Evolutionary conservation across 1,140 invertebrate species (phyloP).

Genomic region (Lepidurus arcticus): DNA sequence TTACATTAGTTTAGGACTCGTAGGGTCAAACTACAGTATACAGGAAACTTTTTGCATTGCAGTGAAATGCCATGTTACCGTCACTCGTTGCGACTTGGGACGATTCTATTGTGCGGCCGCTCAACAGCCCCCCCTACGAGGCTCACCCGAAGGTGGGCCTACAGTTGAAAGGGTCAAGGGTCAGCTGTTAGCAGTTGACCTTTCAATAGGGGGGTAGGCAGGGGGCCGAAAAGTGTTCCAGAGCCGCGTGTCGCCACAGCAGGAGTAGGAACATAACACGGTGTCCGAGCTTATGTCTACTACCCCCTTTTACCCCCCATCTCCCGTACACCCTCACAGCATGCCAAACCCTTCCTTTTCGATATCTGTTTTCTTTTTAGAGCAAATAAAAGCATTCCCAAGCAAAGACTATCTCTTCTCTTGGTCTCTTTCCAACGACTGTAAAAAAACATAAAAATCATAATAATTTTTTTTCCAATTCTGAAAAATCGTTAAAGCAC

Average conservation of each 20-base stretch:
- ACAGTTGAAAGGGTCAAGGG: slow-evolving; percentile 2
- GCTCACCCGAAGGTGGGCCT: neutral
- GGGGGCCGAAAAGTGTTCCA: neutral
- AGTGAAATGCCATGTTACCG: neutral
- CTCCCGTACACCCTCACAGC: too few relatives aligned
- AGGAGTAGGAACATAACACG: slow-evolving; percentile 13
- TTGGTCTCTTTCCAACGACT: neutral
- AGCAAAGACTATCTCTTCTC: neutral
- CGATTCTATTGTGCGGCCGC: neutral
- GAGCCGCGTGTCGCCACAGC: slow-evolving; percentile 12
- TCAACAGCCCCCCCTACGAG: neutral
- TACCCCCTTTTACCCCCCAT: neutral
- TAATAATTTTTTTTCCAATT: neutral
- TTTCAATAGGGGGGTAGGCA: neutral
- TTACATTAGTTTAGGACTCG: neutral
- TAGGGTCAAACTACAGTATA: too few relatives aligned
- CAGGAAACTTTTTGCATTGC: neutral
- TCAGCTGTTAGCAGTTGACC: slow-evolving; percentile 17
- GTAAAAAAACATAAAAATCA: neutral
- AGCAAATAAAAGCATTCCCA: neutral
- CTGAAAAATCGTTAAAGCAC: too few relatives aligned
- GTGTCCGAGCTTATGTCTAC: neutral
- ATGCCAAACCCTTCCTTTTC: neutral
- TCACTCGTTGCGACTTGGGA: neutral
- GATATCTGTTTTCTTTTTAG: neutral